Conservation (phyloP, 2,888 invertebrate species). For the Corythucha ciliata region DNA sequence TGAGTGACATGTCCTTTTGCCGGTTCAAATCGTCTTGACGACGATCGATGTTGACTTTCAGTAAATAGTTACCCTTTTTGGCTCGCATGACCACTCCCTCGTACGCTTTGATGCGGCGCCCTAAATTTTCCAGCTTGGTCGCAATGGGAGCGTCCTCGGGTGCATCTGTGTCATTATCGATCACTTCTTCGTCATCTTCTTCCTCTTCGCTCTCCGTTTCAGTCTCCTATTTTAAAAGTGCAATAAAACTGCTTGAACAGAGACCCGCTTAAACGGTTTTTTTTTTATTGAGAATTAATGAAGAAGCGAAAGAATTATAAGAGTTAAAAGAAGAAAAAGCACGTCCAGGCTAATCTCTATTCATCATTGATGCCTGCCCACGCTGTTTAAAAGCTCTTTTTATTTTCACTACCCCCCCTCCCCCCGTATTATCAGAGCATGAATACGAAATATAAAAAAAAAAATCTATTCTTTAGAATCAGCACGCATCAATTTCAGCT, state of each 20-base stretch:
- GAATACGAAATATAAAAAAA: no score
- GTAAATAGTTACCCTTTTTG: constrained; percentile 77
- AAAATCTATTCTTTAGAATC: no score
- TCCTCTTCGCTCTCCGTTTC: constrained; percentile 60
- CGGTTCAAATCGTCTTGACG: constrained; percentile 76
- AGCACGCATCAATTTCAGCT: no score
- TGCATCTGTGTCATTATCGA: constrained; percentile 56
- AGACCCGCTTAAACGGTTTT: background rate
- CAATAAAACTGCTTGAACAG: no score
- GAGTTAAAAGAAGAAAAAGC: no score
- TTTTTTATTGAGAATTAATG: background rate
- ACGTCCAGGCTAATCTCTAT: no score
- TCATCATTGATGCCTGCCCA: no score
- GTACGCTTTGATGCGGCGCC: constrained; percentile 54
- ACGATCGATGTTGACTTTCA: constrained; percentile 76
- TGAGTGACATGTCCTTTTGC: constrained; percentile 67
- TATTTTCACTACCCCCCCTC: no score
- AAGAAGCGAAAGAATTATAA: no score
- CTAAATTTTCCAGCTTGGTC: constrained; percentile 57
- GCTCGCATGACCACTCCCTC: constrained; percentile 69
- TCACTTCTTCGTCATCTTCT: constrained; percentile 53
- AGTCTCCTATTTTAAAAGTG: constrained; percentile 35
- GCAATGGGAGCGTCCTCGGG: constrained; percentile 57
- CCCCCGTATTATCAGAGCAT: no score
- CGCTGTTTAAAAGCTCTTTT: no score